Conservation (phyloP, 2,888 invertebrate species). For the Entomobrya proxima region DNA sequence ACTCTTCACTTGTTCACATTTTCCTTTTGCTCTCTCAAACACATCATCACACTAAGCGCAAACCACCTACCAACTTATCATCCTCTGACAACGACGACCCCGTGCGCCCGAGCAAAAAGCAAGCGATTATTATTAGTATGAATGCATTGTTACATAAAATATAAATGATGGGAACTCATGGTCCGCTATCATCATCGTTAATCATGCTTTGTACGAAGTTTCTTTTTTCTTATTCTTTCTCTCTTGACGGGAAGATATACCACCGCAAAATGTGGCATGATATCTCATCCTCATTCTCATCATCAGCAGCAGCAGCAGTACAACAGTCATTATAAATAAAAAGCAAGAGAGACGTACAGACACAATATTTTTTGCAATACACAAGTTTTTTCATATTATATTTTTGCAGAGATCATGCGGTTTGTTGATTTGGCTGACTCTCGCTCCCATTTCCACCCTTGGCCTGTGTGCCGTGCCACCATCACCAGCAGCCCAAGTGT, state of each 20-base stretch:
- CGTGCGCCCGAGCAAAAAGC: too few relatives aligned
- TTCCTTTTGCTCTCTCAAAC: too few relatives aligned
- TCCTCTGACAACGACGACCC: too few relatives aligned
- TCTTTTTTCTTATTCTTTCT: conserved; percentile 19
- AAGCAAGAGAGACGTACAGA: neutral
- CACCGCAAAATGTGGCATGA: conserved; percentile 31
- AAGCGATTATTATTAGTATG: too few relatives aligned
- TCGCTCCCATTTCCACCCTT: conserved; percentile 16
- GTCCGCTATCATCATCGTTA: conserved; percentile 29
- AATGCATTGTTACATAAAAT: too few relatives aligned
- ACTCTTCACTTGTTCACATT: neutral
- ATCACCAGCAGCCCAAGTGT: neutral
- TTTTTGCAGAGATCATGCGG: neutral
- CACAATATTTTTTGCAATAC: too few relatives aligned
- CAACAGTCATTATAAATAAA: conserved; percentile 12
- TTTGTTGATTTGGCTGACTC: conserved; percentile 7
- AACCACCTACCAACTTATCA: too few relatives aligned
- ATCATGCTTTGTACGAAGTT: conserved; percentile 26
- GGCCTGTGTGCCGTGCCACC: neutral
- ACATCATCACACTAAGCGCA: too few relatives aligned
- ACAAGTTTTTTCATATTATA: neutral
- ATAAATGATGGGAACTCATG: neutral
- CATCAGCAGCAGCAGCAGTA: neutral
- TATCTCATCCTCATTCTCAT: conserved; percentile 33
- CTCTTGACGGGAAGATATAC: conserved; percentile 42